phyloP scores from a whole-genome alignment of 2,113 vertebrate genomes.

The Apteryx mantelli region DNA sequence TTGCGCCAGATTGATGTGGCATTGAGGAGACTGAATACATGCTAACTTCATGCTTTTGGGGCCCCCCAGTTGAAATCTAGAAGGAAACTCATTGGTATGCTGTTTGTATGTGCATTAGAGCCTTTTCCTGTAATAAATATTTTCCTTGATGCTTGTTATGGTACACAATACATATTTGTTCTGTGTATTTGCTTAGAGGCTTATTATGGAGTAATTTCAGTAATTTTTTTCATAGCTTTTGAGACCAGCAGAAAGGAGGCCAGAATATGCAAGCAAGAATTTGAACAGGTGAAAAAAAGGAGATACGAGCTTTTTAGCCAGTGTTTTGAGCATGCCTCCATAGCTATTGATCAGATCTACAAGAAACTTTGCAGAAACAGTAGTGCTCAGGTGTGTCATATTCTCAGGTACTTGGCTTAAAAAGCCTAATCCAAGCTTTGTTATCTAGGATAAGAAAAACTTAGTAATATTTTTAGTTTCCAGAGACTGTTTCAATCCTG shows the following conservation, averaged over 20 bases:
- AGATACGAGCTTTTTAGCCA: constrained; percentile 84
- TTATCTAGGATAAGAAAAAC: not conserved
- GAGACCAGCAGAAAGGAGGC: constrained; percentile 84
- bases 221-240: constrained; percentile 81
- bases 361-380: constrained; percentile 90
- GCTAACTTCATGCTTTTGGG: not conserved
- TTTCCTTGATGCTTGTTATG: not conserved
- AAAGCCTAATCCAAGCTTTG: not conserved
- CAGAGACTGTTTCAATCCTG: not conserved
- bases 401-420: not conserved
- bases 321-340: constrained; percentile 90
- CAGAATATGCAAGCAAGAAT: constrained; percentile 83
- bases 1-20: not conserved
- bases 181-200: not conserved
- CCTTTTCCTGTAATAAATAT: not conserved
- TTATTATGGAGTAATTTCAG: not conserved
- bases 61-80: not conserved
- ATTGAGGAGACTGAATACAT: not conserved
- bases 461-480: not conserved
- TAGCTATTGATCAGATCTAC: constrained; percentile 92
- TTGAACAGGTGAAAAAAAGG: constrained; percentile 87
- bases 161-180: not conserved
- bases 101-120: not conserved
- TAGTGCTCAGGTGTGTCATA: constrained; percentile 88
- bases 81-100: not conserved